These are phyloP conservation scores for Allobates femoralis DNA, from an alignment of 2,797 vertebrate species.

Conservation along the genomic window DNA sequence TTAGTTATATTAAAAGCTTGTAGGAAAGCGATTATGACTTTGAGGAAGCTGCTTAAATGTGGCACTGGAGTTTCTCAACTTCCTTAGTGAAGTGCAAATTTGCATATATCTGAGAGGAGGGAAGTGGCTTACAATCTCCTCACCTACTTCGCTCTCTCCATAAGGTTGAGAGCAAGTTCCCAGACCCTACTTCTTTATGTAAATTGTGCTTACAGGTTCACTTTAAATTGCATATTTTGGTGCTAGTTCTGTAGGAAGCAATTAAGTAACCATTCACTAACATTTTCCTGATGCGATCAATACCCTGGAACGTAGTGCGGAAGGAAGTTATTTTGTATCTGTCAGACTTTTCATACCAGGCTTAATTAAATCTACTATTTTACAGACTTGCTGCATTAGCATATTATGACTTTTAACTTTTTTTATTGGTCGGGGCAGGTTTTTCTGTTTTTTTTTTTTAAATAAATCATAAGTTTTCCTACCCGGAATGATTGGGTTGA, in stretches of 20 bases:
- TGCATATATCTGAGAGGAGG: too few relatives aligned
- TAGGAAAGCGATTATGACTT: too few relatives aligned
- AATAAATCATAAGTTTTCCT: slow-evolving; percentile 10
- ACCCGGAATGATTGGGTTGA: slow-evolving; percentile 7
- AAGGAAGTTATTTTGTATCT: slow-evolving; percentile 40
- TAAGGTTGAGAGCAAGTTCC: too few relatives aligned
- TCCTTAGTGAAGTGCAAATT: too few relatives aligned
- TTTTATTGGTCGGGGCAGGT: slow-evolving; percentile 9
- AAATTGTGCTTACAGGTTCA: background rate
- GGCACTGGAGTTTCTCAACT: too few relatives aligned
- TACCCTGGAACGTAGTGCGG: background rate
- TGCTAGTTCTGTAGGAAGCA: slow-evolving; percentile 7
- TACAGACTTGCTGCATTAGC: slow-evolving; percentile 10
- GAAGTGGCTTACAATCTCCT: too few relatives aligned
- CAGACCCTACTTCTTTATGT: too few relatives aligned
- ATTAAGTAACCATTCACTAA: background rate
- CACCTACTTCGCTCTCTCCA: too few relatives aligned
- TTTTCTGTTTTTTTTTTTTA: slow-evolving; percentile 16
- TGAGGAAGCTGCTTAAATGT: too few relatives aligned
- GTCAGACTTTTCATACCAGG: slow-evolving; percentile 13
- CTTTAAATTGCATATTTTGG: slow-evolving; percentile 2
- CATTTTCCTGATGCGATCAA: slow-evolving; percentile 34
- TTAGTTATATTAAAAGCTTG: too few relatives aligned
- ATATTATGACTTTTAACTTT: slow-evolving; percentile 24
- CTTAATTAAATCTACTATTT: slow-evolving; percentile 44